Base-by-base conservation (phyloP, 1,140 invertebrate genomes). In the Glossosoma conforme region DNA sequence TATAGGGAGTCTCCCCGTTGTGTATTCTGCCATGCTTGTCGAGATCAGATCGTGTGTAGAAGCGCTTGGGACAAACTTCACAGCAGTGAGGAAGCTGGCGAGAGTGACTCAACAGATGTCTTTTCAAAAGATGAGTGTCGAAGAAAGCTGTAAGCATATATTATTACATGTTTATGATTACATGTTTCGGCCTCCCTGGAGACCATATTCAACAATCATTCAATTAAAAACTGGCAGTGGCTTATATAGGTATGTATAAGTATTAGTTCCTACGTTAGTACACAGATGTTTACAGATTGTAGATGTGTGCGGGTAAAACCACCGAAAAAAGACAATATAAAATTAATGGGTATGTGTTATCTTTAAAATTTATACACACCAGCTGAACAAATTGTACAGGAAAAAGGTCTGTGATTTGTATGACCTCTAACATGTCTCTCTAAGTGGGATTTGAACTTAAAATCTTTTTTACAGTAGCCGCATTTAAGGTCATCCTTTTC, bases 21-120 rank as follows among this genome's bases (percentile, higher is more conserved):
- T 56, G 54, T 14, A 48, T 24, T 20, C 14, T 19, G 1, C 47
- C 9, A 21, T 56, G 54, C 38, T 52, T 46, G 4, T 22, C 33
- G 10, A 19, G 24, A 21, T 52, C 49, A 14, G 44, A 51, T 20
- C 48, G 43, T 24, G 37, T 43, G 43, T 56, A 52, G 20, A 56
- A 56, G 4, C 43, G 37, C 20, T 52, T 47, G 2, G 17, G 4
- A 46, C 54, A 56, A 14, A 48, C 21, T 4, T 47, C 14, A 22
- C 54, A 56, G 2, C 30, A 17, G 28, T 36, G 40, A 9, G 44
- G 48, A 14, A 48, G 37, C 20, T 48, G 40, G 19, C 32, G 35
- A n/a, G 49, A 48, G 24, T 56, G 54, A 6, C 38, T 46, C 17
- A 48, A 19, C 10, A 38, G 30, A 25, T 56, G 54, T 30, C 54